Evolutionary conservation across 1,140 invertebrate species (phyloP).

Genomic region (Lepidurus arcticus): DNA sequence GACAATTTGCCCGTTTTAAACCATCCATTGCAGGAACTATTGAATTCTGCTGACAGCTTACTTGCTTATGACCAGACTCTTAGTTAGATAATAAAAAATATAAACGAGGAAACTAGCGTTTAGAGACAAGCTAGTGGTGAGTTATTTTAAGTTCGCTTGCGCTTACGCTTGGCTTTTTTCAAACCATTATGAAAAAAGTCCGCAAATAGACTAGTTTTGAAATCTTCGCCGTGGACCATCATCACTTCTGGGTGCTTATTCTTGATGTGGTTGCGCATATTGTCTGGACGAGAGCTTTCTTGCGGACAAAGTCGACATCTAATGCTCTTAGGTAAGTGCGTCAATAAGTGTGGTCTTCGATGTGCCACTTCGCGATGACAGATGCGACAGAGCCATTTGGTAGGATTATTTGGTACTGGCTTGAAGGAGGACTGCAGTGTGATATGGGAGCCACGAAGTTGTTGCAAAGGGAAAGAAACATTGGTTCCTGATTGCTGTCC

Average conservation of each 20-base stretch:
- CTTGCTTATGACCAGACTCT: background rate
- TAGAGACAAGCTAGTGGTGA: background rate
- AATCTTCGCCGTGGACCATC: background rate
- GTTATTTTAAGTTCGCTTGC: constrained; percentile 3
- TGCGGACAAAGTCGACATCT: background rate
- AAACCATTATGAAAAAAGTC: constrained; percentile 9
- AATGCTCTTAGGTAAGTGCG: constrained; percentile 18
- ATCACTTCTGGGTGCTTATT: constrained; percentile 14
- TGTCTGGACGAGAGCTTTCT: background rate
- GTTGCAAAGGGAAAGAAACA: background rate
- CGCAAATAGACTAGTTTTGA: constrained; percentile 5
- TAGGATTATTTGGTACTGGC: background rate
- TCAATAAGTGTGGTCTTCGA: constrained; percentile 1
- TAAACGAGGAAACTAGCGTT: background rate
- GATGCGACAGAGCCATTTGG: constrained; percentile 9
- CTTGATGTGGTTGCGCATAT: constrained; percentile 6
- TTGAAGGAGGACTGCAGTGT: constrained; percentile 8
- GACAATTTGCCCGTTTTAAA: too few relatives aligned
- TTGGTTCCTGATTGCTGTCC: background rate
- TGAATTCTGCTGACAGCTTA: background rate
- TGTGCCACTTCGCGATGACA: constrained; percentile 5
- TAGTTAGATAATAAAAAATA: background rate
- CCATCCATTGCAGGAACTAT: background rate
- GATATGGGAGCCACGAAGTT: background rate
- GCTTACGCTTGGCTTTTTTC: constrained; percentile 2